Percentiles rank a stretch among this genome's conserved stretches.
Evolutionary conservation across 2,888 invertebrate species (phyloP).

Genomic region (Holacanthella duospinosa): DNA sequence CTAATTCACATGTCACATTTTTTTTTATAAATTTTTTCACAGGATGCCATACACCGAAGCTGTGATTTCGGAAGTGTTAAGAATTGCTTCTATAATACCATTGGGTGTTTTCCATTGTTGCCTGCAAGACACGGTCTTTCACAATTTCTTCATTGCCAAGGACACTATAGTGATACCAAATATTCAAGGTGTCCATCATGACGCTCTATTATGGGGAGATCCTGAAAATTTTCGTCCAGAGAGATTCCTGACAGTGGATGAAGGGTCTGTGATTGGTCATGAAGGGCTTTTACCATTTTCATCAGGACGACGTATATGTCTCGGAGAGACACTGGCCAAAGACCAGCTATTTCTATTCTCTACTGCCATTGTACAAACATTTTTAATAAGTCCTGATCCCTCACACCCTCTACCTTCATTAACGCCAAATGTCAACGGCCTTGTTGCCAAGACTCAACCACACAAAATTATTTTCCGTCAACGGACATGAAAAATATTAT

Average conservation of each 20-base stretch:
- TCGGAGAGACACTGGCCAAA: constrained; percentile 20
- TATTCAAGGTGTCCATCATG: constrained; percentile 21
- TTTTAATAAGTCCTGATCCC: constrained; percentile 21
- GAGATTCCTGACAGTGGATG: constrained; percentile 21
- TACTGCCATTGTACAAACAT: constrained; percentile 25
- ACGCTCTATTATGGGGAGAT: constrained; percentile 25
- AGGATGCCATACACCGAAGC: constrained; percentile 17
- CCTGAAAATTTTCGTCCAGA: too few species aligned
- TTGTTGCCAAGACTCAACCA: constrained; percentile 20
- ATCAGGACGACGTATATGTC: constrained; percentile 9
- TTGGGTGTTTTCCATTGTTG: constrained; percentile 10
- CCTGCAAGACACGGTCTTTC: background rate
- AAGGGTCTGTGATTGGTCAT: constrained; percentile 17
- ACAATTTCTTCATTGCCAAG: constrained; percentile 19
- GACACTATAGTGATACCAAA: constrained; percentile 26
- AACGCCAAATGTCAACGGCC: constrained; percentile 18
- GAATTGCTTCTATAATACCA: constrained; percentile 13
- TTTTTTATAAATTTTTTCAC: background rate
- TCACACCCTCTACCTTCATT: constrained; percentile 13
- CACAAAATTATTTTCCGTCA: constrained; percentile 18
- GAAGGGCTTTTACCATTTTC: constrained; percentile 27
- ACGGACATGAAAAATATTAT: background rate
- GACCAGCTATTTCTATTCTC: constrained; percentile 27
- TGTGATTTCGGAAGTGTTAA: constrained; percentile 10
- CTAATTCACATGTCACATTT: background rate